Evolutionary conservation across 2,888 invertebrate genomes (phyloP), one percentile per base, ranked within the genome.

Genomic region (Folsomia manolachei): DNA sequence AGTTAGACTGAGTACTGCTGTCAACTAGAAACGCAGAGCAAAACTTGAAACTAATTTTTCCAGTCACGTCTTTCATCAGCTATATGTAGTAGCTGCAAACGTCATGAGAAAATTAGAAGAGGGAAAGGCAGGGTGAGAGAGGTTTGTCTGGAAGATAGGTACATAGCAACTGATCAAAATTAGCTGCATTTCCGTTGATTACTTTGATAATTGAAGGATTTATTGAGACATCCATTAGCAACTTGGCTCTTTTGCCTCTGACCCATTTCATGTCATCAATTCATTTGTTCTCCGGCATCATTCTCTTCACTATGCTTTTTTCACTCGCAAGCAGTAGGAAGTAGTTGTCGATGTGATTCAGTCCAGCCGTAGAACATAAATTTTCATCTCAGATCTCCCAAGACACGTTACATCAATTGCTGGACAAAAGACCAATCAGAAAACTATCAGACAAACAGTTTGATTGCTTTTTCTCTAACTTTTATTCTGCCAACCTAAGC

Each of bases 131-230:
- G 51, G 18, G 56, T 14, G 39, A 39, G 14, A 39, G 14, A 39
- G 39, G 26, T n/a, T n/a, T n/a, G 27, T 26, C 14, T 23, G 63
- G 69, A 26, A 61, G 27, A 1, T 14, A n/a, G 60, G 65, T 24
- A 69, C n/a, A n/a, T n/a, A n/a, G n/a, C n/a, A 60, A 69, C 62
- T 69, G 60, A 69, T 25, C 24, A 64, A 64, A 53, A 53, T 23
- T 26, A 70, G 70, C 69, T 53, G 70, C 53, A 56, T 73, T 80
- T 78, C 77, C 78, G 72, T 79, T 80, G 80, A 80, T 80, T 80
- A 80, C 78, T 79, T 74, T 76, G 80, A 80, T 80, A 80, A 79
- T 79, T 78, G 79, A 79, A 80, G 78, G 21, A 80, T 80, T 80
- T 79, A 80, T 79, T 79, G 79, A 77, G 74, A 76, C 79, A 77